Conservation (phyloP, 2,113 vertebrate species). For the Dasypus novemcinctus region DNA sequence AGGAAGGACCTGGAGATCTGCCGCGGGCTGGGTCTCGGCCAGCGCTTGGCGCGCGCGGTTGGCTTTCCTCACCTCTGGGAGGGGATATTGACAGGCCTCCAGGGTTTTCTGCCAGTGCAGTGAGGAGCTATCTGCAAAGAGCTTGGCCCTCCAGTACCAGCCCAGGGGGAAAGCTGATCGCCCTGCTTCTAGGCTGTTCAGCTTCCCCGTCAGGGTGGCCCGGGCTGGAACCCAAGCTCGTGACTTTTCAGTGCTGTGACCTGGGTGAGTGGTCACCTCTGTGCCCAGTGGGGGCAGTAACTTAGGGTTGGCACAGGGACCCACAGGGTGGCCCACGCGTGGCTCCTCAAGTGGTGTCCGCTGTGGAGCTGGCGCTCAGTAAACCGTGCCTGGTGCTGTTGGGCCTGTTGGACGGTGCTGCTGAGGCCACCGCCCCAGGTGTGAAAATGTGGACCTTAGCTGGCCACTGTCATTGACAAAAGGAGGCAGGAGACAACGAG, state of each 20-base stretch:
- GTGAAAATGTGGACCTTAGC: neutral
- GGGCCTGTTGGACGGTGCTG: neutral
- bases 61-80: neutral
- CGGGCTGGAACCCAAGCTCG: neutral
- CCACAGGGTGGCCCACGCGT: fast-evolving
- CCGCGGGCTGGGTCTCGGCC: neutral
- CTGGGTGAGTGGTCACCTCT: neutral
- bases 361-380: fast-evolving
- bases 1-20: neutral
- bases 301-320: neutral
- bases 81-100: neutral
- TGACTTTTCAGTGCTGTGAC: too few relatives aligned
- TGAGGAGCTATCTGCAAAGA: neutral
- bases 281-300: neutral
- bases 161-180: neutral
- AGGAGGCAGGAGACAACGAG: neutral
- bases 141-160: neutral
- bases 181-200: neutral
- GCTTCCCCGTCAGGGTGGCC: neutral
- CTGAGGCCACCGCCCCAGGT: neutral
- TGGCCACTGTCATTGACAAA: neutral
- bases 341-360: neutral
- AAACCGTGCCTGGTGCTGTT: neutral
- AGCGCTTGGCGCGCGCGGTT: too few relatives aligned
- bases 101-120: neutral